phyloP scores from a whole-genome alignment of 2,113 vertebrate species.

The Chaetorhynchus papuensis region DNA sequence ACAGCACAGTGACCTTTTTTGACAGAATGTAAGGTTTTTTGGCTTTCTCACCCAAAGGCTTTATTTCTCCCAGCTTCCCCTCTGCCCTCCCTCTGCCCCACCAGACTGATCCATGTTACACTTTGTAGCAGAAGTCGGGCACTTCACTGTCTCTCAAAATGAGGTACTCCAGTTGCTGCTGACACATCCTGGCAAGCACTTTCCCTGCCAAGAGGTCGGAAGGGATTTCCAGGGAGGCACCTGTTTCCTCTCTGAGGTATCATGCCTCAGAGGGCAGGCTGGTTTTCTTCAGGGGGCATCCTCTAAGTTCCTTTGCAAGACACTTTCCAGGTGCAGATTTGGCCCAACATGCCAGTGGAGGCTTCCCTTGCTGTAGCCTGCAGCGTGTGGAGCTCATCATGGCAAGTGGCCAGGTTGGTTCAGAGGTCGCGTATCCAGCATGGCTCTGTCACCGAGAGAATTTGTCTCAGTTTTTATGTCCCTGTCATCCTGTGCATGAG shows the following conservation, averaged over 20 bases:
- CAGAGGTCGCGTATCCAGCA: fast-evolving
- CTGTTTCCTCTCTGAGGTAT: neutral
- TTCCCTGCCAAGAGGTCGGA: neutral
- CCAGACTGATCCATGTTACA: neutral
- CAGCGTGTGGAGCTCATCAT: neutral
- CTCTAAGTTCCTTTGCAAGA: neutral
- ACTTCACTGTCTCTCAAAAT: neutral
- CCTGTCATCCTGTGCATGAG: neutral
- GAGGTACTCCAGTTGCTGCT: neutral
- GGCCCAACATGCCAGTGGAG: fast-evolving
- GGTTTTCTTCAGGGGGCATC: neutral
- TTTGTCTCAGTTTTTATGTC: fast-evolving
- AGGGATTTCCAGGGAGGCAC: neutral
- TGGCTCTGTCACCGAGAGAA: neutral
- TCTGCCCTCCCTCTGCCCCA: neutral
- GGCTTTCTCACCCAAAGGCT: neutral
- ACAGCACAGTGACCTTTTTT: neutral
- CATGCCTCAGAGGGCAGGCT: neutral
- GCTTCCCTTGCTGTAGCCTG: neutral
- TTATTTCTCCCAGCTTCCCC: neutral
- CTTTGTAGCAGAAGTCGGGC: neutral
- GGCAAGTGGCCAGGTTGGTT: neutral
- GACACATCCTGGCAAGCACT: neutral
- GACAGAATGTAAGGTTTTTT: neutral
- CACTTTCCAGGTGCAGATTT: neutral